Evolutionary conservation across 2,113 vertebrate species (phyloP).

Genomic region (Crotalus viridis): DNA sequence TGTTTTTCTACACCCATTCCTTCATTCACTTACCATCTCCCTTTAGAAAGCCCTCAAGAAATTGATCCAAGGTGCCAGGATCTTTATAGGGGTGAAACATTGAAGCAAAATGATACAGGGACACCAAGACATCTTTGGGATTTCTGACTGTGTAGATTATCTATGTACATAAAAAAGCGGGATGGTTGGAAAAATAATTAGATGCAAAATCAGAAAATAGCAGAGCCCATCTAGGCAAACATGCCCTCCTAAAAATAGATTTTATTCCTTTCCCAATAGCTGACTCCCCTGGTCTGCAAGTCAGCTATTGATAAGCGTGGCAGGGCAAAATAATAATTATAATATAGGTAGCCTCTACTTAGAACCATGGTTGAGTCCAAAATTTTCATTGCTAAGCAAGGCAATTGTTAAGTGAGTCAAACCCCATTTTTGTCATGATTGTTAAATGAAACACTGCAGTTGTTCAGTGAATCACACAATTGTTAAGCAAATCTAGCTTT

Average conservation of each 20-base stretch:
- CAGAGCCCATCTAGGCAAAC: not conserved
- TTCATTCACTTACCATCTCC: not conserved
- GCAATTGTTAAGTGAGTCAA: too few relatives aligned
- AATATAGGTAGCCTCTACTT: not conserved
- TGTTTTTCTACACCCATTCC: accelerated
- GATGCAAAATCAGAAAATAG: too few relatives aligned
- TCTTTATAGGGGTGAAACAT: conserved; percentile 83
- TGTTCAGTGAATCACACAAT: not conserved
- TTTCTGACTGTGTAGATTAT: conserved; percentile 62
- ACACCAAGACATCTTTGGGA: conserved; percentile 58
- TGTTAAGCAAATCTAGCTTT: not conserved
- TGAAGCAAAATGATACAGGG: conserved; percentile 78
- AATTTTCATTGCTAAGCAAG: too few relatives aligned
- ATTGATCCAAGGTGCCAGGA: conserved; percentile 52
- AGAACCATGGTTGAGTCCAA: too few relatives aligned
- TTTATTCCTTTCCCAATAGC: too few relatives aligned
- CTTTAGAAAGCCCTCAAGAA: conserved; percentile 34
- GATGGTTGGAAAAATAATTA: not conserved
- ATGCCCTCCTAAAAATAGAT: not conserved
- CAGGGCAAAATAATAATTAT: not conserved
- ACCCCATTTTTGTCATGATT: not conserved
- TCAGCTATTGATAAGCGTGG: not conserved
- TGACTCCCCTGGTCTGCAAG: not conserved
- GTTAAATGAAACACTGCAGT: not conserved
- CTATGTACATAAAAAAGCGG: conserved; percentile 12